These are phyloP conservation scores for Caenorhabditis japonica DNA, from an alignment of 2,888 invertebrate species.

Conservation along the genomic window DNA sequence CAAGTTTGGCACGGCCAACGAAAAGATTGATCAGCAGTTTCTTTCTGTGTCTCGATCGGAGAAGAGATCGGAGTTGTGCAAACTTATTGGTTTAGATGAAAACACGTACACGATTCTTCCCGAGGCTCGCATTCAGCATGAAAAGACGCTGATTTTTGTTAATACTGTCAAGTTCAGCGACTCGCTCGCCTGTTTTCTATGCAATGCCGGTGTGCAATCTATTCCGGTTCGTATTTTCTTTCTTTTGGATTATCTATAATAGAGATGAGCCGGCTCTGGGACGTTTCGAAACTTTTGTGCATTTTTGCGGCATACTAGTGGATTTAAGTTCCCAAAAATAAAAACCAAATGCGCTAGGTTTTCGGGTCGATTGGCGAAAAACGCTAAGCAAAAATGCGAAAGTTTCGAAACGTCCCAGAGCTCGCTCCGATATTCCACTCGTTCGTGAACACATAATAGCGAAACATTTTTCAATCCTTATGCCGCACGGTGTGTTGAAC, in stretches of 20 bases:
- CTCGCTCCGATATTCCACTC: no score
- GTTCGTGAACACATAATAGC: no score
- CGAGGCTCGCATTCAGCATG: slow-evolving; percentile 26
- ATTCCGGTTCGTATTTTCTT: slow-evolving; percentile 16
- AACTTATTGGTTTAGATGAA: slow-evolving; percentile 37
- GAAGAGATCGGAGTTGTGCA: slow-evolving; percentile 21
- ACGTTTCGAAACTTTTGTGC: no score
- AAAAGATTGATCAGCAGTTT: slow-evolving; percentile 32
- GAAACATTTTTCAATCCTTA: no score
- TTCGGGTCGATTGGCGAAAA: no score
- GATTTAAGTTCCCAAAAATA: no score
- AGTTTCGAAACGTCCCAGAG: no score
- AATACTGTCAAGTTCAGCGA: slow-evolving; percentile 35
- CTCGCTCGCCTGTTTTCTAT: slow-evolving; percentile 16
- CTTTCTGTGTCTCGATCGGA: slow-evolving; percentile 2
- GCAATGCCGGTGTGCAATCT: slow-evolving; percentile 3
- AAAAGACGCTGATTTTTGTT: slow-evolving; percentile 48
- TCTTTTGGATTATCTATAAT: background rate
- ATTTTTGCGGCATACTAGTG: no score
- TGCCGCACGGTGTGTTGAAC: no score
- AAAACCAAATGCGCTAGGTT: no score
- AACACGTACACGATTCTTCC: slow-evolving; percentile 4
- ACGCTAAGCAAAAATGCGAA: no score
- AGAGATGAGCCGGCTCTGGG: no score
- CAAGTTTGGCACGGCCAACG: slow-evolving; percentile 48